Evolutionary conservation across 2,113 vertebrate species (phyloP).

Genomic region (Campylomormyrus tamandua): DNA sequence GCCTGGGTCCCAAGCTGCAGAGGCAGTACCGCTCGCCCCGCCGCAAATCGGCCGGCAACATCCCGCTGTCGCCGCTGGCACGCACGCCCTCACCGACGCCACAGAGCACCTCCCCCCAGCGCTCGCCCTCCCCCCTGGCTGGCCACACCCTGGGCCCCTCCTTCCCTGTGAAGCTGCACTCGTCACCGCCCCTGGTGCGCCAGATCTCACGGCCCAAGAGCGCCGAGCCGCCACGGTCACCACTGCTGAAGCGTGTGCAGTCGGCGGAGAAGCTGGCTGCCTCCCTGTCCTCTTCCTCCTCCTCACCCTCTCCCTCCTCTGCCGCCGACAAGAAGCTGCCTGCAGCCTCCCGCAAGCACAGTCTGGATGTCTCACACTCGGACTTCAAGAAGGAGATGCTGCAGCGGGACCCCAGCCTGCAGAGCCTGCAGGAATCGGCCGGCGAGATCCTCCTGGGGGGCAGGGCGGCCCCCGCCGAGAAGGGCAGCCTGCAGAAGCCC

Average conservation of each 20-base stretch:
- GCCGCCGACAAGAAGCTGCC: slow-evolving; percentile 74
- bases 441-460: slow-evolving; percentile 57
- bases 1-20: slow-evolving; percentile 90
- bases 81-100: slow-evolving; percentile 90
- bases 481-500: slow-evolving; percentile 73
- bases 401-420: slow-evolving; percentile 74
- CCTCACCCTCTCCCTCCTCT: slow-evolving; percentile 65
- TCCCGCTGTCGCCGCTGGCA: slow-evolving; percentile 88
- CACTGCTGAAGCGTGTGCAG: slow-evolving; percentile 91
- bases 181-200: slow-evolving; percentile 79
- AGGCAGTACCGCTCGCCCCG: slow-evolving; percentile 90
- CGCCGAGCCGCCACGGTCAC: slow-evolving; percentile 83
- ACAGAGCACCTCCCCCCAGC: slow-evolving; percentile 82
- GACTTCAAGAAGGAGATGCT: slow-evolving; percentile 92
- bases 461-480: slow-evolving; percentile 66
- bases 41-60: slow-evolving; percentile 91
- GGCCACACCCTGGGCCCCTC: slow-evolving; percentile 69
- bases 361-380: slow-evolving; percentile 78
- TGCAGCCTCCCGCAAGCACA: slow-evolving; percentile 71
- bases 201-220: slow-evolving; percentile 91
- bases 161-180: slow-evolving; percentile 84
- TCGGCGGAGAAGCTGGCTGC: slow-evolving; percentile 83
- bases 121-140: slow-evolving; percentile 82
- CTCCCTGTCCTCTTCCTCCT: slow-evolving; percentile 73
- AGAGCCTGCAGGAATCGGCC: slow-evolving; percentile 76